These are phyloP conservation scores for Potamarius usumacintae DNA, from an alignment of 2,113 vertebrate species.

Conservation along the genomic window DNA sequence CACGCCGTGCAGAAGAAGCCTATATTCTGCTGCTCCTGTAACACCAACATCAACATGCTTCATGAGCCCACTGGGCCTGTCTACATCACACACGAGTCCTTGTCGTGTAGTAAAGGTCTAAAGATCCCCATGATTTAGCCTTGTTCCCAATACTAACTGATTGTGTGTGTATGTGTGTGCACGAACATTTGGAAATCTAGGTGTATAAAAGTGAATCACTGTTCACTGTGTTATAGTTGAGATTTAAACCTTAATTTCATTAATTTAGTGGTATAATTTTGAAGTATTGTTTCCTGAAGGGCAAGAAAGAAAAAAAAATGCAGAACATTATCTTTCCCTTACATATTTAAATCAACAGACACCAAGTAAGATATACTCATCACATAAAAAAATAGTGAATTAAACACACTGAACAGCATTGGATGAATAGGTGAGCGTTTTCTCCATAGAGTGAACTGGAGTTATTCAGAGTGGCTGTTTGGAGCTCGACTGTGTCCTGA, in stretches of 20 bases:
- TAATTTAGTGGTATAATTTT: background rate
- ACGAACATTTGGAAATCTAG: background rate
- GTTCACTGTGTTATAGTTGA: background rate
- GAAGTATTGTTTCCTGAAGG: background rate
- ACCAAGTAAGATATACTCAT: background rate
- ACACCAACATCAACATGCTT: conserved; percentile 48
- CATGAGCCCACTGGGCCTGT: conserved; percentile 51
- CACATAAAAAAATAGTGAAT: background rate
- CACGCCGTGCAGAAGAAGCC: conserved; percentile 1
- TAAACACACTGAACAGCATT: background rate
- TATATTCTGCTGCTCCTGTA: conserved; percentile 24
- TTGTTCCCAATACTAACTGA: conserved; percentile 18
- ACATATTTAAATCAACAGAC: conserved; percentile 4
- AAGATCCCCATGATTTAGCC: conserved; percentile 21
- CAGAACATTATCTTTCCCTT: background rate
- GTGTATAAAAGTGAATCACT: background rate
- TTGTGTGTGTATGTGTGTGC: conserved; percentile 27
- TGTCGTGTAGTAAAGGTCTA: conserved; percentile 39
- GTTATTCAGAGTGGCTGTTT: conserved; percentile 46
- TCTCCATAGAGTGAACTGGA: conserved; percentile 25
- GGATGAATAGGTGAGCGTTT: background rate
- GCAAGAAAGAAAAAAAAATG: background rate
- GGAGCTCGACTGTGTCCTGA: conserved; percentile 55
- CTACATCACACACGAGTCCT: conserved; percentile 47
- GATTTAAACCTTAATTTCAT: background rate